These are phyloP conservation scores for Heliconius ethilla DNA, from an alignment of 2,888 invertebrate species.

Conservation along the genomic window DNA sequence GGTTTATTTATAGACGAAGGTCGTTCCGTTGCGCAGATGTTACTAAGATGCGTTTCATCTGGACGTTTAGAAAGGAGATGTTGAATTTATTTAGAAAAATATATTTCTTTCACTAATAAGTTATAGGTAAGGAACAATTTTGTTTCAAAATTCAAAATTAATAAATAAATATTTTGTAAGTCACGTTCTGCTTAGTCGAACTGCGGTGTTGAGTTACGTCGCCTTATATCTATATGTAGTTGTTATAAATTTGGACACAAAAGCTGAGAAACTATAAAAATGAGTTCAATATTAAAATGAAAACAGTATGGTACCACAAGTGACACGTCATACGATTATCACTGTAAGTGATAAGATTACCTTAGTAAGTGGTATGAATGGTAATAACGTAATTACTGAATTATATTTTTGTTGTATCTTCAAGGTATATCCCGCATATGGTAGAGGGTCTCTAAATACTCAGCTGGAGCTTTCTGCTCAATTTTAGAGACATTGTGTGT, in stretches of 20 bases:
- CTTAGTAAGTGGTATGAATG: background rate
- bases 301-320: background rate
- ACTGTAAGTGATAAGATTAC: slow-evolving; percentile 6
- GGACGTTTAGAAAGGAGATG: background rate
- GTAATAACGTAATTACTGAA: background rate
- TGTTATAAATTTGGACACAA: background rate
- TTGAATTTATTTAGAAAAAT: background rate
- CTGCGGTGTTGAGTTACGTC: slow-evolving; percentile 7
- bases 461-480: background rate
- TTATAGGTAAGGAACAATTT: too few species aligned
- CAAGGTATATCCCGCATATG: background rate
- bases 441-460: background rate
- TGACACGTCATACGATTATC: background rate
- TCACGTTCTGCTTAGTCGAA: background rate
- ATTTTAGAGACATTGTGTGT: background rate
- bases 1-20: slow-evolving; percentile 71
- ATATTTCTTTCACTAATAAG: background rate
- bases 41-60: slow-evolving; percentile 25
- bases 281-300: background rate
- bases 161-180: background rate
- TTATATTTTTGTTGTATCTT: background rate
- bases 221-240: background rate
- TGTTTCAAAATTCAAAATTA: too few species aligned
- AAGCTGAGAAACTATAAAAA: too few species aligned
- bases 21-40: slow-evolving; percentile 48